Percentiles rank a stretch among this genome's conserved stretches.
These are phyloP conservation scores for Hyperoplus immaculatus DNA, from an alignment of 2,797 vertebrate genomes.

Conservation along the genomic window DNA sequence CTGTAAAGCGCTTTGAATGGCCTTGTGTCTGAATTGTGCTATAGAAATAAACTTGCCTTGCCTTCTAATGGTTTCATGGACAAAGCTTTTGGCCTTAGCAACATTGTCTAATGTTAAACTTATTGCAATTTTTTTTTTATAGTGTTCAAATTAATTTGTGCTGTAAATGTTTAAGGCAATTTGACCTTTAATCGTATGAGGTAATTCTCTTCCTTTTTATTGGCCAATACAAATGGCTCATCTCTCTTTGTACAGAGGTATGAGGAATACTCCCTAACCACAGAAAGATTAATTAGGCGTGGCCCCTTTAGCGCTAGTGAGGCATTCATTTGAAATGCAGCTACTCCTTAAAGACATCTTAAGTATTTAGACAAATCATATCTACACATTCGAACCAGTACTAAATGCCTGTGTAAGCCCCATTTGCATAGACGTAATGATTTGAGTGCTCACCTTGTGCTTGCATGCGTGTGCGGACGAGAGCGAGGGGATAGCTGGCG, in stretches of 20 bases:
- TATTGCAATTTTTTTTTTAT: no score
- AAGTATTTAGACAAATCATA: no score
- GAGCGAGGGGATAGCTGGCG: slow-evolving; percentile 94
- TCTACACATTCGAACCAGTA: no score
- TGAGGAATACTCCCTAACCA: not conserved
- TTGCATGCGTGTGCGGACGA: slow-evolving; percentile 97
- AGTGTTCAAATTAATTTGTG: not conserved
- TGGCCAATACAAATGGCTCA: not conserved
- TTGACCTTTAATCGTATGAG: not conserved
- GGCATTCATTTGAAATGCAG: not conserved
- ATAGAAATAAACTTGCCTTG: no score
- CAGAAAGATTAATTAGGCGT: not conserved
- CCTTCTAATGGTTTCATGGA: no score
- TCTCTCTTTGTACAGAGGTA: not conserved
- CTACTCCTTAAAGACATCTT: not conserved
- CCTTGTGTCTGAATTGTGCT: no score
- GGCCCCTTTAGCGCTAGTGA: not conserved
- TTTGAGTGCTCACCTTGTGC: slow-evolving; percentile 91
- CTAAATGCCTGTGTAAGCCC: not conserved
- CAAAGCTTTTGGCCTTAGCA: no score
- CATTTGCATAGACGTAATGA: not conserved
- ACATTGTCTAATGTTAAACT: no score
- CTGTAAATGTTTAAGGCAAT: not conserved
- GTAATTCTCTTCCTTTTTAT: not conserved
- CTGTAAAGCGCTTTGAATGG: no score